phyloP scores from a whole-genome alignment of 2,888 invertebrate genomes.

The Nephrotoma guestfalica region DNA sequence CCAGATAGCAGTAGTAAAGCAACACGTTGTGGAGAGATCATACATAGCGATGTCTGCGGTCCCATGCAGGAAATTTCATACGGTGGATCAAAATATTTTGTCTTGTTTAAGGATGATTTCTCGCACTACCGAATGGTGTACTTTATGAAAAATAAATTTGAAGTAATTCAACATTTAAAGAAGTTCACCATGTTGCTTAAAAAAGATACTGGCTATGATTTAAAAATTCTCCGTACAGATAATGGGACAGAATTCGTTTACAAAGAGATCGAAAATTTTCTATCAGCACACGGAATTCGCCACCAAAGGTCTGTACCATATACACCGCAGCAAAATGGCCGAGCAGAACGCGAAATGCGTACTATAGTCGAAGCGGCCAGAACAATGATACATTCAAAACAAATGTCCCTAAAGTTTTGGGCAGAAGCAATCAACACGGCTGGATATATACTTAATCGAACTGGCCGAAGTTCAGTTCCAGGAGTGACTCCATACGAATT shows the following conservation, averaged over 20 bases:
- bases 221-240: conserved; percentile 4
- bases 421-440: conserved; percentile 23
- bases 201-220: not conserved
- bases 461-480: conserved; percentile 11
- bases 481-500: conserved; percentile 14
- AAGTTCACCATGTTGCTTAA: not conserved
- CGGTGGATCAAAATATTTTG: conserved; percentile 15
- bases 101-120: conserved; percentile 14
- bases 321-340: conserved; percentile 14
- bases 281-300: conserved; percentile 7
- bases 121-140: conserved; percentile 13
- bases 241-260: conserved; percentile 7
- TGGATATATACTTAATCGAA: conserved; percentile 20
- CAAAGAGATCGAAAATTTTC: conserved; percentile 5
- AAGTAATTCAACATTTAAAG: conserved; percentile 10
- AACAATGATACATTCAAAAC: conserved; percentile 12
- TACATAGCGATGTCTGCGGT: conserved; percentile 15
- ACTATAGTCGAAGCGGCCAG: conserved; percentile 6
- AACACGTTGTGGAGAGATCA: conserved; percentile 9
- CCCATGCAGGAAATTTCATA: conserved; percentile 12
- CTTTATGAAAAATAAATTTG: conserved; percentile 14
- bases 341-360: not conserved
- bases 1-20: conserved; percentile 6
- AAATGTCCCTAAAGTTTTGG: conserved; percentile 11
- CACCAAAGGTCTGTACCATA: conserved; percentile 12